These are phyloP conservation scores for Drosophila ercepeae DNA, from an alignment of 1,140 invertebrate genomes.

Conservation along the genomic window DNA sequence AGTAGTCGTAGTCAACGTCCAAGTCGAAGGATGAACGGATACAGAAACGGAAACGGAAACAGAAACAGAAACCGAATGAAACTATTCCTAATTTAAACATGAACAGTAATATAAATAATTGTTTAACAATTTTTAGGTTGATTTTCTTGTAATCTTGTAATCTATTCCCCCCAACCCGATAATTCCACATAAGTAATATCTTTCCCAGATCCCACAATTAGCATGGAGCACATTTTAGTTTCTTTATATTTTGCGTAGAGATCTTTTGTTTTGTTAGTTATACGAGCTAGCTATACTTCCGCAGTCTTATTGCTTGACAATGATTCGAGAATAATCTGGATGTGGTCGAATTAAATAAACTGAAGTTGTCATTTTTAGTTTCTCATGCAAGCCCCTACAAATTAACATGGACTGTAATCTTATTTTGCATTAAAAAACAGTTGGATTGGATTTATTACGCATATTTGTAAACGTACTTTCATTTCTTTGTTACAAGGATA, in stretches of 20 bases:
- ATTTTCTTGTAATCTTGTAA: conserved; percentile 54
- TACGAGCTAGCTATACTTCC: conserved; percentile 63
- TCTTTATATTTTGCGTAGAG: conserved; percentile 13
- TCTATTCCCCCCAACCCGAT: conserved; percentile 23
- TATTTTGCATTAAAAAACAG: neutral
- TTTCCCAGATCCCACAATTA: conserved; percentile 35
- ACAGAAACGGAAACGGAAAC: conserved; percentile 18
- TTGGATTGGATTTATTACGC: neutral
- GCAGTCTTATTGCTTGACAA: conserved; percentile 55
- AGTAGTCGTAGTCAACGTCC: conserved; percentile 61
- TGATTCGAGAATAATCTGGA: conserved; percentile 27
- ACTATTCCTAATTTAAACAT: conserved; percentile 74
- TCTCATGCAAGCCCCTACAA: neutral
- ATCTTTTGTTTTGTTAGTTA: conserved; percentile 56
- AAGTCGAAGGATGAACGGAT: conserved; percentile 31
- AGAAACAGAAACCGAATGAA: conserved; percentile 31
- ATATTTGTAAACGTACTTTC: too few relatives aligned
- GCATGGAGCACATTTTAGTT: conserved; percentile 22
- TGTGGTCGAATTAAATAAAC: conserved; percentile 35
- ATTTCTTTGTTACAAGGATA: too few relatives aligned
- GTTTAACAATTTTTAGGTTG: conserved; percentile 74
- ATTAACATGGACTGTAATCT: neutral
- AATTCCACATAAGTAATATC: conserved; percentile 11
- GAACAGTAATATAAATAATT: conserved; percentile 67
- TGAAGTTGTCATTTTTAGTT: conserved; percentile 23